Evolutionary conservation across 2,113 vertebrate genomes (phyloP).

Genomic region (Astatoreochromis straeleni): DNA sequence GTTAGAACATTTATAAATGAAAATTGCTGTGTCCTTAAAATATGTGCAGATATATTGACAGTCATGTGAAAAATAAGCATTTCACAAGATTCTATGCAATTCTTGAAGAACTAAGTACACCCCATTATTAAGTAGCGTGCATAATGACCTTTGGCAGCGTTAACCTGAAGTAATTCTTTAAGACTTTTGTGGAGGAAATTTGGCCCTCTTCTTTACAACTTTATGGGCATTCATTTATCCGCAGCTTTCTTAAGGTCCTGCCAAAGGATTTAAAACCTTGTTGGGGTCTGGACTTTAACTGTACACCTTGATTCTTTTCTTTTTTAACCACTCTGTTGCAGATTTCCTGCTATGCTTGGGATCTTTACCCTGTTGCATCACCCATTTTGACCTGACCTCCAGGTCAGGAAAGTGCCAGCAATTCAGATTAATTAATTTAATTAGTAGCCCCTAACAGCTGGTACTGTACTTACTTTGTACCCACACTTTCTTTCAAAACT

Average conservation of each 20-base stretch:
- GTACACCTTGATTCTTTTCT: neutral
- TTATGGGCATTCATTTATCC: neutral
- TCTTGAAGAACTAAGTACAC: neutral
- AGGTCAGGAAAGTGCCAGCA: neutral
- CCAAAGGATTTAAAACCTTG: neutral
- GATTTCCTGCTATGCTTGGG: neutral
- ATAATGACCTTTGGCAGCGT: neutral
- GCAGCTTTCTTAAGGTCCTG: neutral
- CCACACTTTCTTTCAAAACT: neutral
- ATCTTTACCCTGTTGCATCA: neutral
- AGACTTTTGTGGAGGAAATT: neutral
- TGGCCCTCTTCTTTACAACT: neutral
- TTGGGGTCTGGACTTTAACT: neutral
- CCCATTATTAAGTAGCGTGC: neutral
- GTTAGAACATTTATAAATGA: neutral
- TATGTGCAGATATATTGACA: neutral
- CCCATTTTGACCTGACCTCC: neutral
- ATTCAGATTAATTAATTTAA: neutral
- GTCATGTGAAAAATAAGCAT: neutral
- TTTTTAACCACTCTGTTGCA: neutral
- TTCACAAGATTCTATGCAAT: neutral
- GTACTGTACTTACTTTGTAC: neutral
- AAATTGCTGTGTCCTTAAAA: neutral
- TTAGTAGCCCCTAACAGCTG: neutral
- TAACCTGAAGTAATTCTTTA: neutral